Evolutionary conservation across 2,797 vertebrate species (phyloP).

Genomic region (Sitta carolinensis): DNA sequence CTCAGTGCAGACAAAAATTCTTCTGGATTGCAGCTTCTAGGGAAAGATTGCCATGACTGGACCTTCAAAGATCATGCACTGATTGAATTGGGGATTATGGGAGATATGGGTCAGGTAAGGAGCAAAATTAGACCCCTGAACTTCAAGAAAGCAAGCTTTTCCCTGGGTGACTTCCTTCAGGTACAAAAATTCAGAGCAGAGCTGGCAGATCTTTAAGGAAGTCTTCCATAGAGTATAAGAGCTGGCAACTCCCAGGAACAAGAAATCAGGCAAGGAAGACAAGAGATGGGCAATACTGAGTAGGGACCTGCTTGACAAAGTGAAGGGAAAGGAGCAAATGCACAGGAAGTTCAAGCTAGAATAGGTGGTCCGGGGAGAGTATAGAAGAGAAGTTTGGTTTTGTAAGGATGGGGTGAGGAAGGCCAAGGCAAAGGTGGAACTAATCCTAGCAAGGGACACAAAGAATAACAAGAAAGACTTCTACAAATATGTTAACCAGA

Average conservation of each 20-base stretch:
- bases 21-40: not conserved
- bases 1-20: not conserved
- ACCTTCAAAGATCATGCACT: not conserved
- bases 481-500: not conserved
- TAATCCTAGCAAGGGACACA: not conserved
- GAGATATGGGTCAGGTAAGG: not conserved
- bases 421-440: not conserved
- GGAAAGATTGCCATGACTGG: not conserved
- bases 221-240: not conserved
- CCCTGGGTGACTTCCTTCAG: not conserved
- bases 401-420: not conserved
- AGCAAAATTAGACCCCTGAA: not conserved
- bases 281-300: not conserved
- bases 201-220: not conserved
- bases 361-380: not conserved
- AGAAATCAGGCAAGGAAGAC: not conserved
- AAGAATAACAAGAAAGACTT: not conserved
- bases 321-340: not conserved
- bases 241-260: not conserved
- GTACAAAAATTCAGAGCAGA: not conserved
- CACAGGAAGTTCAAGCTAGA: not conserved
- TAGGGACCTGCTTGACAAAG: not conserved
- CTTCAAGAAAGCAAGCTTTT: not conserved
- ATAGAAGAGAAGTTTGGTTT: not conserved
- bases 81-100: not conserved